Base-by-base conservation (phyloP, 1,140 invertebrate species). In the Maconellicoccus hirsutus region DNA sequence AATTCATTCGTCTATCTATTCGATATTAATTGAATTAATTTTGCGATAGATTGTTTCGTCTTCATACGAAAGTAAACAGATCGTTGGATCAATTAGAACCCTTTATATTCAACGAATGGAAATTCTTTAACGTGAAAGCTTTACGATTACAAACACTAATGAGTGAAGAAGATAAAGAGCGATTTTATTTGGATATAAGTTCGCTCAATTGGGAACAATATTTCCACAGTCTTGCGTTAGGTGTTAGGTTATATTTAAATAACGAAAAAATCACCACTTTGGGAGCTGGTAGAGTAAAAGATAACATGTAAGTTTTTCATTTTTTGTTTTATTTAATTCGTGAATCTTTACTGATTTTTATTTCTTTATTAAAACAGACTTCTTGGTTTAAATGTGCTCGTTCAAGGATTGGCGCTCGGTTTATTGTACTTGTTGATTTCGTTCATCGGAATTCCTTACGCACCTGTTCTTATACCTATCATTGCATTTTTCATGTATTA, bases 41-140 rank as follows among this genome's bases (percentile, higher is more conserved):
- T 73, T 73, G 73, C 71, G 83, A 22, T 74, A 95, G 93, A 72
- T 83, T 96, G 74, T 86, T 94, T 71, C 86, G 87, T 70, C 79
- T 97, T 8, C 93, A 97, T 76, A 88, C 85, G 69, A 94, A 93
- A 77, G 86, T 98, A 0, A 90, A 89, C 79, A 87, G 86, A 72
- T 94, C 94, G 0, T 80, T 96, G 22, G 82, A 77, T 23, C 87
- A 87, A 33, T 78, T 98, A 59, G 86, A 92, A 75, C 89, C 83
- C 75, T 98, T 98, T 79, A 98, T 96, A 70, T 94, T 93, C 74
- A 88, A 87, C 16, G 91, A 96, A 80, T 98, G 94, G 94, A 86
- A 84, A 72, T 98, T 94, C 79, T 81, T 87, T 75, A 93, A 90
- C 77, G 83, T 83, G 0, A 88, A 89, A 72, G 85, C 89, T 0